Conservation (phyloP, 1,140 invertebrate species). For the Ceratina japonica region DNA sequence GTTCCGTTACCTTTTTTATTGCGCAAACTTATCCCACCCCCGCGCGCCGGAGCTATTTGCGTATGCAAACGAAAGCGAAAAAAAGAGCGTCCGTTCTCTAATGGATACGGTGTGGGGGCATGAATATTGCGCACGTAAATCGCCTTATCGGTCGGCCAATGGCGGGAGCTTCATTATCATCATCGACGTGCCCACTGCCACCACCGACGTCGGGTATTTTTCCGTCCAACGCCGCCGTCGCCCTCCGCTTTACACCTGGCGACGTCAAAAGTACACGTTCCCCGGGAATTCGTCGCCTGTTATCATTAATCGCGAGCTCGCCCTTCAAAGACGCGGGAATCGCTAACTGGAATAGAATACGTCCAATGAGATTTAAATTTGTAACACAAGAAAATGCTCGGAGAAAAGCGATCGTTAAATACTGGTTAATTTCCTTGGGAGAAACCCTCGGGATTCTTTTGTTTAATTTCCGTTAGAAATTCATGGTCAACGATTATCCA, state of each 20-base stretch:
- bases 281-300: background rate
- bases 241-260: background rate
- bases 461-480: constrained; percentile 12
- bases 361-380: background rate
- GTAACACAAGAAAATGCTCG: background rate
- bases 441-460: background rate
- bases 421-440: too few species aligned
- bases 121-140: constrained; percentile 37
- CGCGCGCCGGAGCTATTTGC: constrained; percentile 38
- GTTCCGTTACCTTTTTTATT: constrained; percentile 36
- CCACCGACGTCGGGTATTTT: background rate
- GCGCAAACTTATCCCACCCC: constrained; percentile 42
- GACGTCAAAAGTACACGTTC: constrained; percentile 14
- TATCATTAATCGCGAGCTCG: constrained; percentile 16
- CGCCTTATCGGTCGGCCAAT: constrained; percentile 24
- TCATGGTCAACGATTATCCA: constrained; percentile 51
- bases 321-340: background rate
- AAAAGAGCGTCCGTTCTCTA: constrained; percentile 23
- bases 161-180: constrained; percentile 30
- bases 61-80: constrained; percentile 42
- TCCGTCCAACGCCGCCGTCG: background rate
- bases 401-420: background rate
- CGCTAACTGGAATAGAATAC: background rate
- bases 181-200: constrained; percentile 5
- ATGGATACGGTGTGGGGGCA: constrained; percentile 11